phyloP scores from a whole-genome alignment of 1,140 invertebrate species.

The Drosophila mayri region DNA sequence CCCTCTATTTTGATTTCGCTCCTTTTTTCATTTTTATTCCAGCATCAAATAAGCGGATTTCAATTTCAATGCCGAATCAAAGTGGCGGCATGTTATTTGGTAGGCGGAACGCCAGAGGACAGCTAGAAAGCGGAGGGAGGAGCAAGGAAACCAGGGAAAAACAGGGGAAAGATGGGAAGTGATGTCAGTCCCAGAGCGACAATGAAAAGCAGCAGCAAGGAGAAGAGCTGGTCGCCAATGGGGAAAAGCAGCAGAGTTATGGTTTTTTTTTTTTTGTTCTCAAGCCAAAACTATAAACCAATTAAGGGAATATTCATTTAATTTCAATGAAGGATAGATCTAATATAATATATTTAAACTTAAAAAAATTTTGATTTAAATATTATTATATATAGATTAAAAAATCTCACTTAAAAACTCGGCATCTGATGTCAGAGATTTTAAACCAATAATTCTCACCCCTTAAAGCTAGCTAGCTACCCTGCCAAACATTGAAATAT shows the following conservation, averaged over 20 bases:
- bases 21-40: slow-evolving; percentile 33
- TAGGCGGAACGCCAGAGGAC: slow-evolving; percentile 14
- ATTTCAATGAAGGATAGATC: not conserved
- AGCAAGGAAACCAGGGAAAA: not conserved
- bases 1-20: slow-evolving; percentile 41
- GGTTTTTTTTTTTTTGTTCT: not conserved
- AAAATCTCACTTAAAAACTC: not conserved
- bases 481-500: slow-evolving; percentile 30
- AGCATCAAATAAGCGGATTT: slow-evolving; percentile 63
- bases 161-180: not conserved
- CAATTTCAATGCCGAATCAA: slow-evolving; percentile 72
- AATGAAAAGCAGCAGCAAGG: slow-evolving; percentile 18
- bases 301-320: not conserved
- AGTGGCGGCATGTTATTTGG: slow-evolving; percentile 54
- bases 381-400: too few species aligned
- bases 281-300: not conserved
- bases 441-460: not conserved
- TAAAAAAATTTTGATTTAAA: too few species aligned
- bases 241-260: slow-evolving; percentile 7
- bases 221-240: not conserved
- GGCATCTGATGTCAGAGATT: not conserved
- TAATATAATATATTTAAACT: not conserved
- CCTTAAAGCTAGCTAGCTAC: slow-evolving; percentile 3
- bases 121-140: not conserved
- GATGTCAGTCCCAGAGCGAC: slow-evolving; percentile 23